Conservation (phyloP, 2,888 invertebrate species). For the Liopterus haemorrhoidalis region DNA sequence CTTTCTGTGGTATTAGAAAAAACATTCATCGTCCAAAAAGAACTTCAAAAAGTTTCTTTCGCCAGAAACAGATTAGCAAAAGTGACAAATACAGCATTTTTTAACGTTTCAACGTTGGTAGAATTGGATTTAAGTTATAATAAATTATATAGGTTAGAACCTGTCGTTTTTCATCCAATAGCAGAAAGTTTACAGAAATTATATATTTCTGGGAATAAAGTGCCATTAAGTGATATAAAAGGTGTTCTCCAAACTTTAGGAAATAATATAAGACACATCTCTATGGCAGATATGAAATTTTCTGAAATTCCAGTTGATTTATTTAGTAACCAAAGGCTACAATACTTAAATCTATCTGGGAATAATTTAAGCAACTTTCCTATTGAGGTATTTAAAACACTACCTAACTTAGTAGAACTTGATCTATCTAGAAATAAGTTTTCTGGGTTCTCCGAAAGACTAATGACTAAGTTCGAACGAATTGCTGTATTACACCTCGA, state of each 20-base stretch:
- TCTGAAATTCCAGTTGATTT: constrained; percentile 53
- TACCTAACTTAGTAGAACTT: constrained; percentile 56
- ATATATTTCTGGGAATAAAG: constrained; percentile 64
- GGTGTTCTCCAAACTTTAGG: constrained; percentile 54
- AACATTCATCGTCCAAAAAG: constrained; percentile 56
- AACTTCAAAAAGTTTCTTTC: constrained; percentile 53
- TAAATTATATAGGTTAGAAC: constrained; percentile 63
- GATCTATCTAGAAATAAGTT: constrained; percentile 71
- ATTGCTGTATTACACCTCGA: constrained; percentile 51
- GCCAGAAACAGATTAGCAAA: constrained; percentile 69
- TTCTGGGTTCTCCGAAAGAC: constrained; percentile 55
- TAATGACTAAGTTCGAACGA: constrained; percentile 54
- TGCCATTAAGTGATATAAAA: constrained; percentile 53
- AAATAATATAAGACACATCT: constrained; percentile 53
- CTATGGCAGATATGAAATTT: constrained; percentile 56
- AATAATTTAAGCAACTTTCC: constrained; percentile 60
- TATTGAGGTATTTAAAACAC: constrained; percentile 51
- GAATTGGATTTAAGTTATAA: constrained; percentile 72
- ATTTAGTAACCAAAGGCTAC: constrained; percentile 54
- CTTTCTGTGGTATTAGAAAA: constrained; percentile 68
- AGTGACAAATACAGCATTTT: constrained; percentile 67
- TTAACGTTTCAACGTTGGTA: constrained; percentile 61
- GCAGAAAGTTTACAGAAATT: constrained; percentile 58
- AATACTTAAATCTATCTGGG: constrained; percentile 65
- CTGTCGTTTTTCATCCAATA: constrained; percentile 54